Evolutionary conservation across 2,113 vertebrate species (phyloP), one percentile per base, ranked within the genome.

Genomic region (Myrmecophaga tridactyla): DNA sequence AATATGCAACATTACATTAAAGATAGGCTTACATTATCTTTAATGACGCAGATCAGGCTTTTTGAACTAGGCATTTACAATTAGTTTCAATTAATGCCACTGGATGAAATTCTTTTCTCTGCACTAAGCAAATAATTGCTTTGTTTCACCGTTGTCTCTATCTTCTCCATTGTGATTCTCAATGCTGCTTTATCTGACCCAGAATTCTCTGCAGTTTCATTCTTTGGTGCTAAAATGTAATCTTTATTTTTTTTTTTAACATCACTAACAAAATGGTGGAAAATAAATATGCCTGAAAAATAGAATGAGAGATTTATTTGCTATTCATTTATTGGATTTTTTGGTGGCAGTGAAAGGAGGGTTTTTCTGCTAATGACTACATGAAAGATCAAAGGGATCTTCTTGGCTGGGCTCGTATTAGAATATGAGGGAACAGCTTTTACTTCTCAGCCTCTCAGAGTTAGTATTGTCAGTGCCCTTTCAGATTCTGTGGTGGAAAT

Each of bases 41-140:
- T 18, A 20, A 56, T 56, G 53, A 21, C 18, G 53, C 53, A 20
- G 53, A 56, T 4, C 75, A 39, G 63, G 69, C 48, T 82, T 92
- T 95, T 82, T 86, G 73, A 95, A 96, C 36, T 65, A 36, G 9
- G 70, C 34, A 95, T 88, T 92, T 65, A 31, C 3, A 85, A 3
- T 88, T 82, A 89, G 51, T 82, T 97, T 97, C 48, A 67, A 34
- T 1, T 83, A 91, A 96, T 69, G 73, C 73, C 88, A 70, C 48
- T 75, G 72, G 78, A 94, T 87, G 41, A 90, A 78, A 75, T 60
- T 58, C 15, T 95, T 96, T 88, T 78, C 53, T 29, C 69, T 89
- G 41, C 39, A 34, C 29, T 39, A 63, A 80, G 67, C 14, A 95
- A 93, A 92, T 51, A 67, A 93, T 72, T 96, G 87, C 69, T 84